Conservation (phyloP, 2,888 invertebrate genomes). For the Ctenicera cuprea region DNA sequence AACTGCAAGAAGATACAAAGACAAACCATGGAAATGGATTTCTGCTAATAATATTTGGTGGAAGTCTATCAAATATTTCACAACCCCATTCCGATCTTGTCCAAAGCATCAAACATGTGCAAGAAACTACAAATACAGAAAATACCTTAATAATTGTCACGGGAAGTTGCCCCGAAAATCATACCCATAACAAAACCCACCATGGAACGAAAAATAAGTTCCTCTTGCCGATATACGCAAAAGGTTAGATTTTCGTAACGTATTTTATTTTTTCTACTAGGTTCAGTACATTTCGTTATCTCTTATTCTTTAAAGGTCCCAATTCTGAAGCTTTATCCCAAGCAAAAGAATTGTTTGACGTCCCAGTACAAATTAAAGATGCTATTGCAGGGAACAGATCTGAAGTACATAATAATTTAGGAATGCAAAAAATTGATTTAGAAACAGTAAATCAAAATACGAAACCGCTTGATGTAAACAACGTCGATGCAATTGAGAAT, state of each 20-base stretch:
- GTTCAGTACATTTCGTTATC: neutral
- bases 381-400: neutral
- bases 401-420: neutral
- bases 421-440: neutral
- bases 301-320: constrained; percentile 10
- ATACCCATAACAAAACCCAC: neutral
- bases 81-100: constrained; percentile 37
- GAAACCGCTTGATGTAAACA: neutral
- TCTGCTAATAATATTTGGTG: constrained; percentile 39
- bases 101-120: constrained; percentile 36
- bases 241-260: constrained; percentile 10
- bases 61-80: constrained; percentile 18
- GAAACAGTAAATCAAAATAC: neutral
- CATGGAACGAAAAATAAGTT: neutral
- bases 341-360: constrained; percentile 25
- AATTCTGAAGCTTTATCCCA: neutral
- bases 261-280: neutral
- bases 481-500: neutral
- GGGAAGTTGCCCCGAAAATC: constrained; percentile 29
- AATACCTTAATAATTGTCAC: constrained; percentile 39
- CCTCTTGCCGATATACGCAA: constrained; percentile 24
- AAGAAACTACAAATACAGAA: constrained; percentile 25
- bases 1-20: neutral
- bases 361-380: constrained; percentile 26
- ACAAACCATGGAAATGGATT: constrained; percentile 10